phyloP scores from a whole-genome alignment of 2,888 invertebrate genomes.

The Tipula vernalis region DNA sequence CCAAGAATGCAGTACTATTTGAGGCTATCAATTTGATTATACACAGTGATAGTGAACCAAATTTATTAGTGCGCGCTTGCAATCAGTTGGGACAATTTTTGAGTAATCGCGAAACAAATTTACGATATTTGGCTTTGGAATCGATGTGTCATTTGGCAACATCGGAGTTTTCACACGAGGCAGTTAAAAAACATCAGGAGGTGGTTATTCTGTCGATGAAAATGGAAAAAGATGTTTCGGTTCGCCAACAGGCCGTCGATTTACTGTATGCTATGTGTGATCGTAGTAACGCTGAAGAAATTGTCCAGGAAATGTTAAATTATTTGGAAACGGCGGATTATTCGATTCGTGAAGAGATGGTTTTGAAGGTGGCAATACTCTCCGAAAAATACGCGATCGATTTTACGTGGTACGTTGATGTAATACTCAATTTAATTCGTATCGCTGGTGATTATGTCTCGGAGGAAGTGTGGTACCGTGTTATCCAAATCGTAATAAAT shows the following conservation, averaged over 20 bases:
- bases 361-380: constrained; percentile 95
- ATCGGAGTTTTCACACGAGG: constrained; percentile 98
- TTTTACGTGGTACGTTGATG: constrained; percentile 97
- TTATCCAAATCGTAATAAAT: constrained; percentile 98
- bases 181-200: constrained; percentile 99
- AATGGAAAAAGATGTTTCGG: constrained; percentile 98
- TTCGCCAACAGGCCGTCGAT: constrained; percentile 95
- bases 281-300: constrained; percentile 96
- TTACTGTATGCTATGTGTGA: constrained; percentile 99
- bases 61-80: constrained; percentile 91
- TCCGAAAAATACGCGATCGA: constrained; percentile 99
- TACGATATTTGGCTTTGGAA: constrained; percentile 94
- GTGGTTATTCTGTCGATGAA: constrained; percentile 98
- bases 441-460: constrained; percentile 99
- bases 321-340: constrained; percentile 99
- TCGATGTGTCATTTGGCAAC: constrained; percentile 99
- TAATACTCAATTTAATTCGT: constrained; percentile 94
- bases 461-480: constrained; percentile 99
- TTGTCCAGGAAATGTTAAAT: constrained; percentile 98
- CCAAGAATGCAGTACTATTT: constrained; percentile 98
- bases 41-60: constrained; percentile 96
- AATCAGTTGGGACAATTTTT: constrained; percentile 98
- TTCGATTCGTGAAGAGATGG: constrained; percentile 99
- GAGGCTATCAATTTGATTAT: constrained; percentile 99
- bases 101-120: constrained; percentile 92